Percentiles rank a stretch among this genome's conserved stretches.
These are phyloP conservation scores for Sinonovacula constricta DNA, from an alignment of 1,140 invertebrate species.

Conservation along the genomic window DNA sequence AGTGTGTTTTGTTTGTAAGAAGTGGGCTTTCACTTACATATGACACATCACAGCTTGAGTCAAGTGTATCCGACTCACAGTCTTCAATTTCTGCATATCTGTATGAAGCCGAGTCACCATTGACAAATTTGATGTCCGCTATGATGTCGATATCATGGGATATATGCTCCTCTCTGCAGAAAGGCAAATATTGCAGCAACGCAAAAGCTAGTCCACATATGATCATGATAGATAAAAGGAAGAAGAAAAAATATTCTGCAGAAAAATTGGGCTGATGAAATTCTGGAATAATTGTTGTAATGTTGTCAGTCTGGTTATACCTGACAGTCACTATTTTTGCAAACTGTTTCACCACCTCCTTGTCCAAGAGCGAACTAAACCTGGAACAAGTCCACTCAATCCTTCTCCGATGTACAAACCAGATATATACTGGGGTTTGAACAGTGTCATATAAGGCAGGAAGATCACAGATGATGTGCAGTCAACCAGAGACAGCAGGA, in stretches of 20 bases:
- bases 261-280: constrained; percentile 67
- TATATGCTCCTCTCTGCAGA: constrained; percentile 62
- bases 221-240: constrained; percentile 81
- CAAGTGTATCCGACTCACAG: no score
- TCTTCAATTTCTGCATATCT: no score
- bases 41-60: no score
- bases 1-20: constrained; percentile 11
- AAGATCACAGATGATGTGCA: constrained; percentile 94
- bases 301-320: constrained; percentile 43
- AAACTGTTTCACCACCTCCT: constrained; percentile 84
- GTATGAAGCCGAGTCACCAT: constrained; percentile 2
- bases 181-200: constrained; percentile 75
- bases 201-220: constrained; percentile 78
- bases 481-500: constrained; percentile 89
- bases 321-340: constrained; percentile 73
- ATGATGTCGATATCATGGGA: constrained; percentile 1
- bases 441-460: constrained; percentile 92
- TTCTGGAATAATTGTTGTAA: constrained; percentile 56
- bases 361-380: constrained; percentile 88
- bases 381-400: constrained; percentile 92
- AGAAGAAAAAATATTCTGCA: constrained; percentile 84
- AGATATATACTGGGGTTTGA: constrained; percentile 84
- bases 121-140: constrained; percentile 2
- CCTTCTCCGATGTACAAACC: constrained; percentile 86
- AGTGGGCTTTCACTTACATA: no score